phyloP scores from a whole-genome alignment of 2,797 vertebrate species.

The Tragelaphus oryx region DNA sequence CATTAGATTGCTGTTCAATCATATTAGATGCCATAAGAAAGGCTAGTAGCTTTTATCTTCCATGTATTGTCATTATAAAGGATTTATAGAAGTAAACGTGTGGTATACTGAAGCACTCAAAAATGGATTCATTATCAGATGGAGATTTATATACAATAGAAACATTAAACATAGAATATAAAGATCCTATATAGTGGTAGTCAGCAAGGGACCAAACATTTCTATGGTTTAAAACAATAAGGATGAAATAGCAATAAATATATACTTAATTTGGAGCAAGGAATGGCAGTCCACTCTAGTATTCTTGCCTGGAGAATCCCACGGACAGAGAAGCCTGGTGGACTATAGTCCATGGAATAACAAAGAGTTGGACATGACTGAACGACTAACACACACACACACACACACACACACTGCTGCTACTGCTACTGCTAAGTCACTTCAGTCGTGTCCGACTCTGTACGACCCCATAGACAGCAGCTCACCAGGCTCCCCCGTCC shows the following conservation, averaged over 20 bases:
- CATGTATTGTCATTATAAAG: background rate
- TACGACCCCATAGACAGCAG: too few relatives aligned
- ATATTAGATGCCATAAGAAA: background rate
- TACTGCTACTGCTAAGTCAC: too few relatives aligned
- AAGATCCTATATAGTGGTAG: background rate
- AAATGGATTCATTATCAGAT: background rate
- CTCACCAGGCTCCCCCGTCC: too few relatives aligned
- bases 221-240: background rate
- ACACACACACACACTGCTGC: background rate
- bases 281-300: background rate
- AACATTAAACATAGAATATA: background rate
- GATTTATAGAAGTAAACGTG: background rate
- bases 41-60: background rate
- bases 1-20: background rate
- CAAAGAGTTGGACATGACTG: background rate
- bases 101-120: background rate
- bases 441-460: too few relatives aligned
- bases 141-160: background rate
- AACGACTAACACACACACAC: background rate
- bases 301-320: background rate
- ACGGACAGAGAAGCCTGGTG: background rate
- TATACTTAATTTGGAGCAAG: background rate
- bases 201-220: background rate
- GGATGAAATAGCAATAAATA: background rate
- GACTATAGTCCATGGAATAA: background rate